These are phyloP conservation scores for Meandrina meandrites DNA, from an alignment of 92 coral and sea anemone species.

Conservation along the genomic window DNA sequence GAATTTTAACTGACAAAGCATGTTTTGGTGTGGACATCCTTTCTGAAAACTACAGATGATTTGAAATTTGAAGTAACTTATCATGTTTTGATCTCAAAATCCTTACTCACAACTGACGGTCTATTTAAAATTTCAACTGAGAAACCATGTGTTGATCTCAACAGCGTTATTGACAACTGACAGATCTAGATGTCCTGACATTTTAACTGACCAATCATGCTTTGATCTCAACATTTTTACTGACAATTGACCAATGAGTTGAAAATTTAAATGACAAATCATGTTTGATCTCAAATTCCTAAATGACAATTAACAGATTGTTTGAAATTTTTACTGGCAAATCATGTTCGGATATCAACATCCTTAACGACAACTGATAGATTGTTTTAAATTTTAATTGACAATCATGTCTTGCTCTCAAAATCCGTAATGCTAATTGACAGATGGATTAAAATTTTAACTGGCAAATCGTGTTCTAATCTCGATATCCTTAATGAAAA, in stretches of 20 bases:
- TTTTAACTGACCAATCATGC: neutral
- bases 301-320: too few species aligned
- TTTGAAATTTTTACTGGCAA: too few species aligned
- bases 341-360: neutral
- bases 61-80: too few species aligned
- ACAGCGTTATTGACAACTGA: neutral
- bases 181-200: neutral
- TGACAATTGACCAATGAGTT: neutral
- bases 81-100: too few species aligned
- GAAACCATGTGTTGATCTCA: neutral
- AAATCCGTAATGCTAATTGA: neutral
- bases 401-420: neutral
- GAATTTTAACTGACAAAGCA: too few species aligned
- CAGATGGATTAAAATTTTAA: too few species aligned
- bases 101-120: too few species aligned
- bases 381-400: neutral
- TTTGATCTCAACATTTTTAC: neutral
- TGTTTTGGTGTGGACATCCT: too few species aligned
- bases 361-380: neutral
- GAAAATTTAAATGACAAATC: neutral
- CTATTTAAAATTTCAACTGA: neutral
- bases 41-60: too few species aligned
- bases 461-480: too few species aligned
- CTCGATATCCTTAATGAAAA: too few species aligned
- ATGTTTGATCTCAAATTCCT: neutral